Conservation (phyloP, 2,797 vertebrate species). For the Diplodus puntazzo region DNA sequence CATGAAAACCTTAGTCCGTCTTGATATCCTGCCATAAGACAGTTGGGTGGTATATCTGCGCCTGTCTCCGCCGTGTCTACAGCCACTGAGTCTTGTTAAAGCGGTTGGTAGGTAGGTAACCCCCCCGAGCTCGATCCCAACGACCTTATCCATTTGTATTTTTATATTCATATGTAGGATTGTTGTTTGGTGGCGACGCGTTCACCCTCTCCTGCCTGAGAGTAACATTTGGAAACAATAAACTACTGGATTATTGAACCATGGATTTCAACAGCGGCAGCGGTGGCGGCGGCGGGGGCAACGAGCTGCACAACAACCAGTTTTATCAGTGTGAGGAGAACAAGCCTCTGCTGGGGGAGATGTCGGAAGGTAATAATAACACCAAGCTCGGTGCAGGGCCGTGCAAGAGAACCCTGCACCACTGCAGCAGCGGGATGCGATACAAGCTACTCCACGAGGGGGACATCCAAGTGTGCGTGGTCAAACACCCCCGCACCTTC, state of each 20-base stretch:
- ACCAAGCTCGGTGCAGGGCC: conserved; percentile 87
- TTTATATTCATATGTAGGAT: conserved; percentile 49
- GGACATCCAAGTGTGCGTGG: conserved; percentile 98
- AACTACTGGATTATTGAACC: conserved; percentile 60
- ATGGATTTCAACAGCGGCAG: conserved; percentile 91
- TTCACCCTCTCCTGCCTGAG: conserved; percentile 2
- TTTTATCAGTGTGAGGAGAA: conserved; percentile 93
- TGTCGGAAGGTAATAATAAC: conserved; percentile 89
- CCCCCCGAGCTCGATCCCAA: conserved; percentile 46
- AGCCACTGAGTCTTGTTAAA: conserved; percentile 68
- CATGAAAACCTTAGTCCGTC: conserved; percentile 27
- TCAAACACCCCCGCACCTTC: conserved; percentile 97
- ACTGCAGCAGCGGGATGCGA: conserved; percentile 93
- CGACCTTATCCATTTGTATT: conserved; percentile 47
- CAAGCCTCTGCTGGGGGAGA: conserved; percentile 93
- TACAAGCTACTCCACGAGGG: conserved; percentile 99
- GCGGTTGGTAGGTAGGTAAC: conserved; percentile 54
- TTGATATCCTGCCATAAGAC: conserved; percentile 48
- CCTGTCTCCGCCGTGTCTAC: conserved; percentile 48
- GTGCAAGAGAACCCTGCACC: conserved; percentile 90
- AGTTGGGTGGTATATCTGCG: conserved; percentile 54
- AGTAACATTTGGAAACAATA: conserved; percentile 43
- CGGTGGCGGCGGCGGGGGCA: conserved; percentile 82
- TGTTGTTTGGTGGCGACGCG: conserved; percentile 10
- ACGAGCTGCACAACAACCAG: conserved; percentile 90